phyloP scores from a whole-genome alignment of 2,113 vertebrate genomes.

The Mohoua ochrocephala region DNA sequence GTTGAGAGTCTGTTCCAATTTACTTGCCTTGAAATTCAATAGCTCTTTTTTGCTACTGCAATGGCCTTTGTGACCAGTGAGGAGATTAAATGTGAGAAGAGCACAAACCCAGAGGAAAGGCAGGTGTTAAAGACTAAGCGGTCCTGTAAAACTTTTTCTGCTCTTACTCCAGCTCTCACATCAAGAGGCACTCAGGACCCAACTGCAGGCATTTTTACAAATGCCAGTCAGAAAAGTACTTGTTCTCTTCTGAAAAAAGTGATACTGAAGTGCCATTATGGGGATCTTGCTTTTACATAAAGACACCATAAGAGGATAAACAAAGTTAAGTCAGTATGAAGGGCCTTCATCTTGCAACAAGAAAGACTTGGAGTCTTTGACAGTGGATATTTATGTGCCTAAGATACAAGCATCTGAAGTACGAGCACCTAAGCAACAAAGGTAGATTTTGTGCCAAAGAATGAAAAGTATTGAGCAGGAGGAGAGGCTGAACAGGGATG shows the following conservation, averaged over 20 bases:
- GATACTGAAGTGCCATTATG: background rate
- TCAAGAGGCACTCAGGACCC: background rate
- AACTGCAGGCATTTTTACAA: background rate
- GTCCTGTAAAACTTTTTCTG: background rate
- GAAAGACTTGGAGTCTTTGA: background rate
- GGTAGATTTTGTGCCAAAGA: background rate
- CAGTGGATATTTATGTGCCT: background rate
- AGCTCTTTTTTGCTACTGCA: background rate
- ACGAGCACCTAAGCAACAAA: background rate
- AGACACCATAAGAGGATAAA: background rate
- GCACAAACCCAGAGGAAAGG: background rate
- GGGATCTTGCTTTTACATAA: background rate
- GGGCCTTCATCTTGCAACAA: background rate
- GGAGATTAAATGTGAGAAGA: background rate
- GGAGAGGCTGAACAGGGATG: background rate
- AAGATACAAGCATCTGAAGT: background rate
- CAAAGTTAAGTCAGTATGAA: background rate
- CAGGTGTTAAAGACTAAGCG: background rate
- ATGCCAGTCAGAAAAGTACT: background rate
- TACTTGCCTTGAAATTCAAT: background rate
- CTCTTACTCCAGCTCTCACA: background rate
- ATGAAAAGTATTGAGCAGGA: background rate
- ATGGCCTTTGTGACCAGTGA: background rate
- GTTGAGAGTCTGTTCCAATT: background rate
- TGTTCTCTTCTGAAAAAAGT: background rate